Evolutionary conservation across 1,140 invertebrate species (phyloP), one percentile per base, ranked within the genome.

Genomic region (honey bee (Apis mellifera)): DNA sequence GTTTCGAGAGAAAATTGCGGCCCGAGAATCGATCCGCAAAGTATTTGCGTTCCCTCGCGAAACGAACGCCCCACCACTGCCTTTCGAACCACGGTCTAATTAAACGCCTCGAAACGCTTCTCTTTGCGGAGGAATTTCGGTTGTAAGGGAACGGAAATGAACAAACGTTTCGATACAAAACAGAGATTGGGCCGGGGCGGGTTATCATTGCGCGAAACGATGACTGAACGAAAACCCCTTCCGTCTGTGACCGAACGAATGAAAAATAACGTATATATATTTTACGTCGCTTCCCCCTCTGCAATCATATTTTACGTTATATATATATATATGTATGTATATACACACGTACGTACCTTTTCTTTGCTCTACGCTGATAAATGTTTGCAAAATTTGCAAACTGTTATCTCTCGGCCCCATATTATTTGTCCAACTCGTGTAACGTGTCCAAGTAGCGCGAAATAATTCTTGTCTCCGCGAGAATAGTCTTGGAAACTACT

Each of bases 51-150:
- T 68, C 23, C 42, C 42, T 23, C 42, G 12, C 66, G 66, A 42
- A 69, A 69, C 66, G 50, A 69, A 69, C 66, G 66, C n/a, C n/a
- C n/a, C n/a, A n/a, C n/a, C 48, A 52, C 48, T 42, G 32, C 32
- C 66, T n/a, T 69, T 69, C 66, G 13, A 69, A 23, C 32, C 32
- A 42, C 23, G n/a, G 66, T 69, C 66, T 17, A 69, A 69, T 69
- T 69, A 69, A 69, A 69, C 66, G 66, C 65, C 19, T 19, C 66
- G 48, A 42, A 52, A 69, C 32, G n/a, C 12, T 69, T 50, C 66
- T 69, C 66, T 69, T 52, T 52, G 66, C n/a, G 2, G 2, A 13
- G 21, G 19, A 69, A 48, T 50, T 69, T 13, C n/a, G 12, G 11
- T 8, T 21, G 48, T 13, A 68, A 23, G 48, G 13, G 66, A 23